These are phyloP conservation scores for Drosophila merina DNA, from an alignment of 2,888 invertebrate species.

Conservation along the genomic window DNA sequence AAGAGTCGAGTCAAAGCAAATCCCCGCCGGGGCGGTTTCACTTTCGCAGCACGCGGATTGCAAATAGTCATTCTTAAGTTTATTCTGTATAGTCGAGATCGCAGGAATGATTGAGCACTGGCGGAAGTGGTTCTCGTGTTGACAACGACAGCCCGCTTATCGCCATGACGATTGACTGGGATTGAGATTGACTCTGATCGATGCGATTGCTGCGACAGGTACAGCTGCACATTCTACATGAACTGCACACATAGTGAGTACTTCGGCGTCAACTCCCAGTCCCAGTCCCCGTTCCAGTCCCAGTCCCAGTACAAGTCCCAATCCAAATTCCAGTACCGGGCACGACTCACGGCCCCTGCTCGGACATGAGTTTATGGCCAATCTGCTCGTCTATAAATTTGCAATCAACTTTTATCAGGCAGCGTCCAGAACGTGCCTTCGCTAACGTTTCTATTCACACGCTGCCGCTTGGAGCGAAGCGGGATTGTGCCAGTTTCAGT, in stretches of 20 bases:
- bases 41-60: constrained; percentile 26
- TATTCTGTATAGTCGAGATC: constrained; percentile 1
- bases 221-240: constrained; percentile 20
- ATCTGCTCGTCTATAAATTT: constrained; percentile 77
- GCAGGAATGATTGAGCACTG: constrained; percentile 67
- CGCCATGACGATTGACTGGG: constrained; percentile 49
- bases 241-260: constrained; percentile 1
- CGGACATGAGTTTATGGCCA: constrained; percentile 69
- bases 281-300: constrained; percentile 42
- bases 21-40: constrained; percentile 47
- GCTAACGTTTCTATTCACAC: constrained; percentile 79
- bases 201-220: constrained; percentile 15
- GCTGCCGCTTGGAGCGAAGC: constrained; percentile 49
- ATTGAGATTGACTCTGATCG: constrained; percentile 48
- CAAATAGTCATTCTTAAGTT: neutral
- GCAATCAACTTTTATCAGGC: constrained; percentile 79
- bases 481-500: constrained; percentile 40
- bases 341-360: constrained; percentile 33
- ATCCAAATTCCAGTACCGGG: too few species aligned
- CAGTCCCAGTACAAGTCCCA: constrained; percentile 37
- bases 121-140: constrained; percentile 74
- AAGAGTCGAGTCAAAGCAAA: constrained; percentile 47
- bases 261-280: constrained; percentile 8
- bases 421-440: constrained; percentile 71
- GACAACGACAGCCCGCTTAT: constrained; percentile 70